Percentiles rank a stretch among this genome's conserved stretches.
Conservation (phyloP, 2,113 vertebrate genomes). For the Strix aluco region DNA sequence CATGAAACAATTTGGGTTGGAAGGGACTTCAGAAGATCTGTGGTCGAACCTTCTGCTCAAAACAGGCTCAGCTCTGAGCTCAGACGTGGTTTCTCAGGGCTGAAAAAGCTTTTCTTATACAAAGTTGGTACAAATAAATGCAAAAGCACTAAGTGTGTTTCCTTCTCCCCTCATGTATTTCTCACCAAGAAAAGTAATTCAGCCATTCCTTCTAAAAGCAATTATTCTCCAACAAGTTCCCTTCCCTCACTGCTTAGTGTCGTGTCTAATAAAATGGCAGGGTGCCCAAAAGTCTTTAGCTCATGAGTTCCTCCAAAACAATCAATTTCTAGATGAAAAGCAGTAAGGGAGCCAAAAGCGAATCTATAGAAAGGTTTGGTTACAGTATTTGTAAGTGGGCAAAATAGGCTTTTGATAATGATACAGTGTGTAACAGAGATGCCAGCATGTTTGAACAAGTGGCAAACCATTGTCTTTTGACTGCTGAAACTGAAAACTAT, state of each 20-base stretch:
- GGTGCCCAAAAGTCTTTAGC: not conserved
- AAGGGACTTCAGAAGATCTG: not conserved
- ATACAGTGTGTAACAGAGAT: not conserved
- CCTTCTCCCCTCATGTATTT: not conserved
- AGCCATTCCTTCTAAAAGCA: not conserved
- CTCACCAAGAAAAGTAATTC: not conserved
- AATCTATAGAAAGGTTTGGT: not conserved
- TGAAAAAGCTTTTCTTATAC: not conserved
- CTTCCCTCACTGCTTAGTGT: not conserved
- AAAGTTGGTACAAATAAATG: not conserved
- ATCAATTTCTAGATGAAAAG: not conserved
- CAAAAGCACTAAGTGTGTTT: not conserved
- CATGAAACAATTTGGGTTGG: not conserved
- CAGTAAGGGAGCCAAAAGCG: not conserved
- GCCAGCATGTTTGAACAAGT: constrained; percentile 22
- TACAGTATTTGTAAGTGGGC: not conserved
- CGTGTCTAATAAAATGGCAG: not conserved
- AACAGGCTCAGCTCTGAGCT: not conserved
- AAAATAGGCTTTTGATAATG: not conserved
- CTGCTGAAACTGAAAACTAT: constrained; percentile 38
- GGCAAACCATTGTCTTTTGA: constrained; percentile 26
- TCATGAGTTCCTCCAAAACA: not conserved
- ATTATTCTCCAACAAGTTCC: not conserved
- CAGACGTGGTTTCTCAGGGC: not conserved
- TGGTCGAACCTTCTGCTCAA: not conserved